phyloP scores from a whole-genome alignment of 2,113 vertebrate genomes.

The Macrotus californicus region DNA sequence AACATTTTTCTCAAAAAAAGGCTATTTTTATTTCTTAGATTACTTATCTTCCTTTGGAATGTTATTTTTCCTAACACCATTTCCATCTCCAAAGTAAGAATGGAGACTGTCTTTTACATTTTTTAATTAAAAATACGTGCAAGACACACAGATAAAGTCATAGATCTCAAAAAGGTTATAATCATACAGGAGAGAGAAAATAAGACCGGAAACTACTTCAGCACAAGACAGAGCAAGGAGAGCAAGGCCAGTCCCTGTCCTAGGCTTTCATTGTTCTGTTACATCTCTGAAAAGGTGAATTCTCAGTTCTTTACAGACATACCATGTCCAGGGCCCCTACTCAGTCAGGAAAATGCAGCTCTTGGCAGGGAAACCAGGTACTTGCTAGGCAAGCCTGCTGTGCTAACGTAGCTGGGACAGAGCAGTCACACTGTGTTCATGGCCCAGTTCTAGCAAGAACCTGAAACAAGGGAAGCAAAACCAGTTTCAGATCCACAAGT shows the following conservation, averaged over 20 bases:
- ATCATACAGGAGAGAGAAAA: neutral
- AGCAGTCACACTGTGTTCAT: neutral
- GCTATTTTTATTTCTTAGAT: constrained; percentile 1
- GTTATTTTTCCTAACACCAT: neutral
- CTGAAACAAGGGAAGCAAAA: neutral
- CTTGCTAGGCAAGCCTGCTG: too few relatives aligned
- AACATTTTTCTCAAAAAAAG: constrained; percentile 13
- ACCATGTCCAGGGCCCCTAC: neutral
- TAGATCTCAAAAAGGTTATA: neutral
- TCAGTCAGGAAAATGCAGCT: neutral
- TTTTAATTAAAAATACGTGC: neutral
- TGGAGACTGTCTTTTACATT: neutral
- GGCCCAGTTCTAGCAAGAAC: neutral
- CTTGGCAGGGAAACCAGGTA: neutral
- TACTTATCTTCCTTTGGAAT: neutral
- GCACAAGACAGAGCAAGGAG: neutral
- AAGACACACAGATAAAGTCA: neutral
- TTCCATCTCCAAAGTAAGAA: constrained; percentile 7
- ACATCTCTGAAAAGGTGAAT: neutral
- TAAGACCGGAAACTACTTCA: neutral
- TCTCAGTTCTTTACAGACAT: neutral
- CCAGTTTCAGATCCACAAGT: neutral
- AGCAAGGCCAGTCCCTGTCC: neutral
- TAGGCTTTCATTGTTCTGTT: neutral
- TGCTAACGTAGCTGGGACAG: neutral